A percentile compares a stretch with the other conserved stretches of the same genome.
phyloP scores from a whole-genome alignment of 2,888 invertebrate species.

The Chymomyza caudatula region DNA sequence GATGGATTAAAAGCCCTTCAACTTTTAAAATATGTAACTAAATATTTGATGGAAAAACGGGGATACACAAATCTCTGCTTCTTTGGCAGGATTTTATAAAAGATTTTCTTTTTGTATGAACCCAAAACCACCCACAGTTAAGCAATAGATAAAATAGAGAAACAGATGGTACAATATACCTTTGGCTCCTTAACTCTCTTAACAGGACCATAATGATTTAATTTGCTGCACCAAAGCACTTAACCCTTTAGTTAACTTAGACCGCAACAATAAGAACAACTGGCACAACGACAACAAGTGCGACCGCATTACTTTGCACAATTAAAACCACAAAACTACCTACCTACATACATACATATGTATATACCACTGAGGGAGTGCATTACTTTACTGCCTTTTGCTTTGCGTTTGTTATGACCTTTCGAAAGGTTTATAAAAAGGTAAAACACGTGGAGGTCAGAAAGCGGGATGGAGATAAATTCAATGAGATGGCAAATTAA shows the following conservation, averaged over 20 bases:
- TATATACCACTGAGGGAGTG: too few species aligned
- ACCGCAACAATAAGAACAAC: slow-evolving; percentile 13
- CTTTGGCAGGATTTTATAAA: too few species aligned
- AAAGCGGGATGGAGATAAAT: background rate
- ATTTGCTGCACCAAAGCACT: slow-evolving; percentile 55
- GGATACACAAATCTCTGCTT: too few species aligned
- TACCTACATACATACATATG: slow-evolving; percentile 25
- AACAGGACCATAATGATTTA: slow-evolving; percentile 47
- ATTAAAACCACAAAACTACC: slow-evolving; percentile 60
- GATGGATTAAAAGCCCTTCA: background rate
- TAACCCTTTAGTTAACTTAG: slow-evolving; percentile 43
- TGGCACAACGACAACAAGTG: slow-evolving; percentile 21
- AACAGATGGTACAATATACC: background rate
- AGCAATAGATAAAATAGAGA: too few species aligned
- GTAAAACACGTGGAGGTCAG: background rate
- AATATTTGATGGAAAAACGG: too few species aligned
- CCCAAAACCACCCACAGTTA: too few species aligned
- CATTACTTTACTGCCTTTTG: slow-evolving; percentile 6
- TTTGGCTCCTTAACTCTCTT: background rate
- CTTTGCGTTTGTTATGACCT: background rate
- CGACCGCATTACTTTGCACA: slow-evolving; percentile 66
- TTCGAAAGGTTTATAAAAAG: background rate
- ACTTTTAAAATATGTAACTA: background rate
- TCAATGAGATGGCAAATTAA: background rate
- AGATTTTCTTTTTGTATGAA: too few species aligned